Percentiles rank a stretch among this genome's conserved stretches.
phyloP scores from a whole-genome alignment of 2,888 invertebrate species.

The Abrostola tripartita region DNA sequence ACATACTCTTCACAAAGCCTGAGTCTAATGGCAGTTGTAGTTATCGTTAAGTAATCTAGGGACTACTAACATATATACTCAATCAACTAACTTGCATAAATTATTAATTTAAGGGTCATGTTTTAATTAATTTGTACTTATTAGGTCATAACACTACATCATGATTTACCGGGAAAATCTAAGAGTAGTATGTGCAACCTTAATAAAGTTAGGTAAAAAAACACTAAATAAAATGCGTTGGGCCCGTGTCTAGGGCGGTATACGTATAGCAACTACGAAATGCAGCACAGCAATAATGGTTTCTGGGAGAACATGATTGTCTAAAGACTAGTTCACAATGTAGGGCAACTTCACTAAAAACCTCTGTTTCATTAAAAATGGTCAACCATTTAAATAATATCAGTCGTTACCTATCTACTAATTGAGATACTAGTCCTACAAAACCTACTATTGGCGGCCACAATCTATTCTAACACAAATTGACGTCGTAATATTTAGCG shows the following conservation, averaged over 20 bases:
- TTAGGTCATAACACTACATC: slow-evolving; percentile 43
- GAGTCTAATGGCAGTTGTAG: neutral
- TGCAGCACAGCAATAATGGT: slow-evolving; percentile 1
- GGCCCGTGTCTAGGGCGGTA: neutral
- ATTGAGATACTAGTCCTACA: slow-evolving; percentile 17
- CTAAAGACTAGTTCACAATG: neutral
- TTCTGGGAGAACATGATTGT: neutral
- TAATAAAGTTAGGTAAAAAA: slow-evolving; percentile 11
- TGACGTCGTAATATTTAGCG: slow-evolving; percentile 1
- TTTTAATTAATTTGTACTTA: slow-evolving; percentile 53
- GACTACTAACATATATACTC: slow-evolving; percentile 15
- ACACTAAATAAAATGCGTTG: slow-evolving; percentile 13
- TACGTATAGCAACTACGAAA: slow-evolving; percentile 2
- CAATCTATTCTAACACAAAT: neutral
- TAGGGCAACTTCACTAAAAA: neutral
- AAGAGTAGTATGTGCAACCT: slow-evolving; percentile 45
- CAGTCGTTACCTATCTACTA: slow-evolving; percentile 4
- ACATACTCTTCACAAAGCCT: neutral
- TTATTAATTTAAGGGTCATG: slow-evolving; percentile 15
- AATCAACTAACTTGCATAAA: slow-evolving; percentile 18
- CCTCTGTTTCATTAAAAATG: neutral
- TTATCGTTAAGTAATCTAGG: slow-evolving; percentile 6
- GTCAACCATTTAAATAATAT: neutral
- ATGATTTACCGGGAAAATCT: slow-evolving; percentile 48
- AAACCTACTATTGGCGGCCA: slow-evolving; percentile 1